These are phyloP conservation scores for Lepidocyrtinus sp. DNA, from an alignment of 2,888 invertebrate genomes.

Conservation along the genomic window DNA sequence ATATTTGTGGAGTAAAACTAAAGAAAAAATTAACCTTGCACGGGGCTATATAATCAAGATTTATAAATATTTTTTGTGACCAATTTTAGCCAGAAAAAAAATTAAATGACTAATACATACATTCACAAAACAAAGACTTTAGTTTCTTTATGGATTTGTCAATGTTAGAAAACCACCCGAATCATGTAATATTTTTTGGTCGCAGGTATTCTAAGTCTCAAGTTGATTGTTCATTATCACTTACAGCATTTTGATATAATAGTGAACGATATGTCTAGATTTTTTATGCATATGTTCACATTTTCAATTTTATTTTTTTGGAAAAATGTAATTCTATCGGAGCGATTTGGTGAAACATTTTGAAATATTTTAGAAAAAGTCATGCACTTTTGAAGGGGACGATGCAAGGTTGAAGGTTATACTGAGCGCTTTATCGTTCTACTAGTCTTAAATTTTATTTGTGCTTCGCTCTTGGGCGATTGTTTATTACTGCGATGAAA, in stretches of 20 bases:
- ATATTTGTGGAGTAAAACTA: neutral
- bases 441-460: too few species aligned
- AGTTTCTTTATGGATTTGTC: neutral
- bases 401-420: too few species aligned
- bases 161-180: constrained; percentile 19
- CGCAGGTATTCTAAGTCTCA: too few species aligned
- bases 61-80: constrained; percentile 8
- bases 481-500: constrained; percentile 8
- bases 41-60: constrained; percentile 1
- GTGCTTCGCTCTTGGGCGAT: too few species aligned
- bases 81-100: constrained; percentile 18
- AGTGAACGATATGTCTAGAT: too few species aligned
- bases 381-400: too few species aligned
- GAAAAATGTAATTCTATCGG: too few species aligned
- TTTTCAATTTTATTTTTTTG: neutral
- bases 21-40: constrained; percentile 23
- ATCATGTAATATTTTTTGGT: constrained; percentile 14
- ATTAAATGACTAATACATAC: neutral
- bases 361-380: too few species aligned
- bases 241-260: neutral
- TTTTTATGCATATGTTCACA: neutral
- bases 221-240: neutral
- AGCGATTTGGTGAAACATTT: too few species aligned
- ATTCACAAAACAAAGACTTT: neutral
- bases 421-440: too few species aligned